A percentile compares a stretch with the other conserved stretches of the same genome.
These are phyloP conservation scores for Sander vitreus DNA, from an alignment of 2,113 vertebrate genomes.

Conservation along the genomic window DNA sequence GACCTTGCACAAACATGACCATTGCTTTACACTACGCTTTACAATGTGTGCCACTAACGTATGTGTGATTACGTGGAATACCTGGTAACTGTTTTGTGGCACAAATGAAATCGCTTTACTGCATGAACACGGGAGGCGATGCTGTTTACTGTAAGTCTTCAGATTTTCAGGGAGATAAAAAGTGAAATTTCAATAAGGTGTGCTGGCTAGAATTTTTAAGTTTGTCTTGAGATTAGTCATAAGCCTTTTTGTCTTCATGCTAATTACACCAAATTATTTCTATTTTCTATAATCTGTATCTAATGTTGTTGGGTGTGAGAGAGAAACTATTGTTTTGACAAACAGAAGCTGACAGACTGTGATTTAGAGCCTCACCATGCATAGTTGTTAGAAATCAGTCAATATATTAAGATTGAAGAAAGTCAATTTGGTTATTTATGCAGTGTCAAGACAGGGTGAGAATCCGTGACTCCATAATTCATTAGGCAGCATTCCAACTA, in stretches of 20 bases:
- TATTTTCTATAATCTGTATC: too few relatives aligned
- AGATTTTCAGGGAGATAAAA: not conserved
- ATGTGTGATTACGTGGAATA: not conserved
- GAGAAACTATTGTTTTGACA: conserved; percentile 22
- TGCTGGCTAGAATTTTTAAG: too few relatives aligned
- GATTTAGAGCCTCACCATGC: conserved; percentile 48
- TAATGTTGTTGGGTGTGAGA: not conserved
- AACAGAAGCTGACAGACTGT: conserved; percentile 15
- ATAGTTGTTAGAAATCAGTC: conserved; percentile 54
- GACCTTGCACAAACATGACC: too few relatives aligned
- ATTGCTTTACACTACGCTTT: too few relatives aligned
- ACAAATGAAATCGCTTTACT: too few relatives aligned
- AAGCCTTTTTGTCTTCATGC: not conserved
- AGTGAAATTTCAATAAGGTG: not conserved
- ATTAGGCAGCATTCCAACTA: not conserved
- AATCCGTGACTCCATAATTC: not conserved
- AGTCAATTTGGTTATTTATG: conserved; percentile 46
- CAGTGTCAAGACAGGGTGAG: conserved; percentile 72
- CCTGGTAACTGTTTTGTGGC: too few relatives aligned
- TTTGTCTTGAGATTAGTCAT: too few relatives aligned
- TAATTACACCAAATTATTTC: not conserved
- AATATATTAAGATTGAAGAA: conserved; percentile 26
- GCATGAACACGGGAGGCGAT: not conserved
- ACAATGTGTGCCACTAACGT: not conserved
- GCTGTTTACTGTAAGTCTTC: not conserved